Evolutionary conservation across 2,888 invertebrate genomes (phyloP), one percentile per base, ranked within the genome.

Genomic region (Chromoteleia sp.): DNA sequence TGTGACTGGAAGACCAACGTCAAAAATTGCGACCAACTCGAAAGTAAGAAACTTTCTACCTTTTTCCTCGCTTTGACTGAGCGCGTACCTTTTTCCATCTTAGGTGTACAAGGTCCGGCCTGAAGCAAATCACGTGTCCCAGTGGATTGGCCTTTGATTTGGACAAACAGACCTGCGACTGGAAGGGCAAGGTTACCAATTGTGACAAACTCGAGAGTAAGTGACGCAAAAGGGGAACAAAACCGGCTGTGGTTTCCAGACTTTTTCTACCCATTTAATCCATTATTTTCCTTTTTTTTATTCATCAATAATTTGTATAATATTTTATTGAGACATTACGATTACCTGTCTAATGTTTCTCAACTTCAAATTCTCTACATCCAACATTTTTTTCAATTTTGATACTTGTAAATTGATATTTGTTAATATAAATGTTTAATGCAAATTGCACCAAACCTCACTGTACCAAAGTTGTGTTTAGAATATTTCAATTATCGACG

Each of bases 141-240:
- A 97, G 97, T 93, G 98, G 98, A 94, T 95, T 98, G 95, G 96
- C 97, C 94, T 98, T 98, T 95, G 98, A 98, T 95, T 95, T 98
- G 94, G 96, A 97, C 94, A 98, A 97, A 95, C 98, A 98, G 95
- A 98, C 98, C 93, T 98, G 98, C 94, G 97, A 98, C 95, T 98
- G 98, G 98, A 98, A 97, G 95, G 97, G 97, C 94, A 97, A 98
- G 95, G 98, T 98, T 94, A 95, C 94, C 94, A 98, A 96, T 96
- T 98, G 98, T 96, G 96, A 97, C 94, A 96, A 96, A 94, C 95
- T 97, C 93, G 97, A 98, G 96, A 98, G 98, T 98, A 97, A 97
- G 97, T 96, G 94, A 92, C 92, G 92, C 90, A 88, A 85, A 56
- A 88, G 85, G 87, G 85, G 85, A 68, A 82, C 43, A 39, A 61